Conservation (phyloP, 2,113 vertebrate species). For the cat (Felis catus) region DNA sequence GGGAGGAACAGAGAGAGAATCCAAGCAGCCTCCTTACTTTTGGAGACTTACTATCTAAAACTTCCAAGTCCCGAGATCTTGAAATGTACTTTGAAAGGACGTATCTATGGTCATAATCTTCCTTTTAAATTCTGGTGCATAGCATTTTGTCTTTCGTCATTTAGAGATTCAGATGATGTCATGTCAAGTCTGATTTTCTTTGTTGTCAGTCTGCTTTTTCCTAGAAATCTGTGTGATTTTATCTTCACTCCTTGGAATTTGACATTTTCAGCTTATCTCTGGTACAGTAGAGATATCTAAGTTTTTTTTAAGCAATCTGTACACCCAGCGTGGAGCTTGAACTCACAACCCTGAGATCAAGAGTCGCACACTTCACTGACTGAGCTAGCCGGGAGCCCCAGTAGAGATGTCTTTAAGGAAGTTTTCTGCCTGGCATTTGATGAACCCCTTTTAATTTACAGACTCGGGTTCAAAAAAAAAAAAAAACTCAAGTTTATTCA, state of each 20-base stretch:
- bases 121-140: not conserved
- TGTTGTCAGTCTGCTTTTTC: not conserved
- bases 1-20: no score
- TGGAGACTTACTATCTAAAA: not conserved
- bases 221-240: not conserved
- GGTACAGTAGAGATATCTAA: not conserved
- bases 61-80: not conserved
- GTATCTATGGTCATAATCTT: not conserved
- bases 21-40: not conserved
- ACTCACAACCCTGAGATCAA: not conserved
- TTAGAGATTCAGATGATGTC: not conserved
- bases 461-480: not conserved
- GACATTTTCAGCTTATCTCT: not conserved
- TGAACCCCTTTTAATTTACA: not conserved
- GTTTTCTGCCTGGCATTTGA: not conserved
- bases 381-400: not conserved
- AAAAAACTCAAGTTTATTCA: not conserved
- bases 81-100: conserved; percentile 27
- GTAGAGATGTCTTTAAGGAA: not conserved
- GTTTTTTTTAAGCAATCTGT: not conserved
- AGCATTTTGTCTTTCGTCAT: conserved; percentile 18
- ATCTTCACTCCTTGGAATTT: conserved; percentile 11
- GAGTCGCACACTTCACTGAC: not conserved
- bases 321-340: not conserved
- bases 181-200: not conserved